Percentiles rank a stretch among this genome's conserved stretches.
phyloP scores from a whole-genome alignment of 2,888 invertebrate genomes.

The Nomada ruficornis region DNA sequence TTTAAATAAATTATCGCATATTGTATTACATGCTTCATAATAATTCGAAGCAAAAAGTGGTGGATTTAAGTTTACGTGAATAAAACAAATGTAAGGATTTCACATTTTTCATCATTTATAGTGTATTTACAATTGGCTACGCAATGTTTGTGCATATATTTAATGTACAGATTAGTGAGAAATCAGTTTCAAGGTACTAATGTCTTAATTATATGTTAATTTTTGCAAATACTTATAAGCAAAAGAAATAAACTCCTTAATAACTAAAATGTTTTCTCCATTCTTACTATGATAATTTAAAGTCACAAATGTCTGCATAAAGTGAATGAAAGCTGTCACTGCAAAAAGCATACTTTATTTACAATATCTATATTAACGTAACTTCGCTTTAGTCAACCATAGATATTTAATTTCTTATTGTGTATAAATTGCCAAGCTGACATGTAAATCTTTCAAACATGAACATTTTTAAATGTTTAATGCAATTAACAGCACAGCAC shows the following conservation, averaged over 20 bases:
- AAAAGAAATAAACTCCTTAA: conserved; percentile 37
- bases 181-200: conserved; percentile 34
- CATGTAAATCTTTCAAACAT: conserved; percentile 64
- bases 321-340: conserved; percentile 41
- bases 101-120: conserved; percentile 40
- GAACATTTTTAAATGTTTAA: conserved; percentile 65
- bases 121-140: conserved; percentile 53
- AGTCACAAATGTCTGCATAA: conserved; percentile 31
- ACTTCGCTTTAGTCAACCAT: conserved; percentile 26
- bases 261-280: conserved; percentile 37
- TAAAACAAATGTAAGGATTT: conserved; percentile 34
- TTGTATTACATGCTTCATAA: conserved; percentile 6
- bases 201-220: conserved; percentile 45
- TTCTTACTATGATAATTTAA: conserved; percentile 25
- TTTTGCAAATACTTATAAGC: conserved; percentile 39
- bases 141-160: conserved; percentile 33
- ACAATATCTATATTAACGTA: conserved; percentile 35
- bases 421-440: conserved; percentile 43
- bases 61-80: conserved; percentile 5
- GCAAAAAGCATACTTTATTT: conserved; percentile 42
- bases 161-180: conserved; percentile 45
- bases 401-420: conserved; percentile 37
- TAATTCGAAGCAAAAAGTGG: conserved; percentile 8
- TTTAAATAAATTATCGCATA: conserved; percentile 10
- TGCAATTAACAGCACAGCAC: conserved; percentile 56